Base-by-base conservation (phyloP, 53 echinoderm and acorn worm genomes). In the Paracentrotus lividus region DNA sequence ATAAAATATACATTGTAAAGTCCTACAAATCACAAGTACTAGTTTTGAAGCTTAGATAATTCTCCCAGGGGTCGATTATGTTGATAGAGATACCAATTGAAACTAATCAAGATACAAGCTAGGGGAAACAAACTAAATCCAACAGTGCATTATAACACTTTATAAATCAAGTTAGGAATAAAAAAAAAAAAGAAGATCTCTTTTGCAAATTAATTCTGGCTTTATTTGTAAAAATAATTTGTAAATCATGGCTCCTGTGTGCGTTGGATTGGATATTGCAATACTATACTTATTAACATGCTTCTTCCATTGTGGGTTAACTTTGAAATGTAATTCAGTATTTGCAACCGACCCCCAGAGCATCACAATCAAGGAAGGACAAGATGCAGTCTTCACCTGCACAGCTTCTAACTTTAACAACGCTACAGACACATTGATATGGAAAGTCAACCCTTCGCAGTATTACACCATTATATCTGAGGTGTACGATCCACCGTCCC, bases 311-410 rank as follows among this genome's bases (percentile, higher is more conserved):
- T 34, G 0, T 67, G 67, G 33, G 4, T 13, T 33, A 67, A 12
- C 67, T 67, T 67, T 33, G 33, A 67, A 67, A 67, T 67, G 67
- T 2, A 15, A 67, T 31, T 10, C 67, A 34, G 12, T 67, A 67
- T 67, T 67, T 67, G 33, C 12, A 8, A 67, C 33, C 32, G 15
- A 67, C 67, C 67, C 67, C 2, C 12, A 33, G 4, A 33, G 67
- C 16, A 29, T 67, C 0, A 0, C 31, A 20, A 42, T 88, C 54
- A 33, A 88, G 16, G 88, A 88, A 54, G 60, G 60, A 4, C 32
- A 40, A 31, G 42, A 56, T 40, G 88, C 88, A 12, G 6, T 14
- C 4, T 88, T 88, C 59, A 88, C 88, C 57, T 88, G 88, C 61
- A 58, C 42, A 38, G 61, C 38, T 88, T 88, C 40, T 9, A 88